Evolutionary conservation across 1,140 invertebrate genomes (phyloP), one percentile per base, ranked within the genome.

Genomic region (Intoshia linei): DNA sequence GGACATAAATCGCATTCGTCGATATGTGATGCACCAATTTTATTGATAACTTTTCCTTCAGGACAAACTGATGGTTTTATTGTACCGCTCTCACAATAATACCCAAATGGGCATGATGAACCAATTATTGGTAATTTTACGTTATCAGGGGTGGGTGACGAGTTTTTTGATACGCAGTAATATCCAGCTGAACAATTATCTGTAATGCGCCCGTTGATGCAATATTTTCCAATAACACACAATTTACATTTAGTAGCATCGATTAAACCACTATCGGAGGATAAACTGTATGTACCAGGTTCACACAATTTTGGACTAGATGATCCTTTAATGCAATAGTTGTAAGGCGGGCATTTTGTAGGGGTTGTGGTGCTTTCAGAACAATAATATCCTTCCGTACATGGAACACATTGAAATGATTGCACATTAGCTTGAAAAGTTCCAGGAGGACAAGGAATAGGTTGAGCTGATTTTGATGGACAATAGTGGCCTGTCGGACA

Each of bases 221-320:
- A 54, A 43, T 54, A 54, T 22, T 44, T 45, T n/a, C 51, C 51
- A 38, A 46, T 40, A 27, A 34, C n/a, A 43, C 51, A 52, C 2
- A 33, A 36, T 5, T 27, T 15, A 39, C 51, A 54, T 25, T 54
- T 41, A 13, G 38, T 37, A 13, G 42, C 38, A 17, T 24, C 30
- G 5, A 40, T 40, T 18, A 50, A 30, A 6, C 47, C 46, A n/a
- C 40, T 45, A 6, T 42, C 45, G 15, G 25, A 41, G 23, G 32
- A 32, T 5, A 38, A 29, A 17, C 48, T 52, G 44, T 47, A 52
- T 2, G 47, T 48, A 11, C 51, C 51, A 35, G 49, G 45, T 4
- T 37, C 40, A 44, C 51, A 54, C 17, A 46, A 40, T 10, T 44
- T 40, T 1, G 50, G 49, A 7, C 43, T 34, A 0, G 36, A 35